A percentile compares a stretch with the other conserved stretches of the same genome.
phyloP scores from a whole-genome alignment of 2,888 invertebrate species.

The Bimastos eiseni region DNA sequence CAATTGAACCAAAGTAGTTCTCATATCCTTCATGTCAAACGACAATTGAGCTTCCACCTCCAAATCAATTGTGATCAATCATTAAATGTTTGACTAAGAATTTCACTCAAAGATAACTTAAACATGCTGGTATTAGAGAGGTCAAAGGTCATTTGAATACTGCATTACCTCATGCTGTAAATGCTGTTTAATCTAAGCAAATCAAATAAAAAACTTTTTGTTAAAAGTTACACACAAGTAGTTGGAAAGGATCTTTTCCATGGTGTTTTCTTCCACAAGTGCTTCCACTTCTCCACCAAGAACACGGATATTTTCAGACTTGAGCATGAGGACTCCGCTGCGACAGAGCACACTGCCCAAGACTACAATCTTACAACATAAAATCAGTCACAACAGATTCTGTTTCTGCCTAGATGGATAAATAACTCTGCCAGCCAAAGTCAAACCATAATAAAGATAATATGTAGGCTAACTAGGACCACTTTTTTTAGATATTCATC shows the following conservation, averaged over 20 bases:
- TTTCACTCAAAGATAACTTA: too few species aligned
- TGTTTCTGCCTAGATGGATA: not conserved
- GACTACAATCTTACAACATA: constrained; percentile 27
- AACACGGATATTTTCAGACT: constrained; percentile 67
- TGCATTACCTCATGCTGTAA: not conserved
- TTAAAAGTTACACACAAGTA: not conserved
- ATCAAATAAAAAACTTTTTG: not conserved
- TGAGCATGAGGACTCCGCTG: constrained; percentile 72
- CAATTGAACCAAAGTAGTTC: too few species aligned
- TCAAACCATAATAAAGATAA: not conserved
- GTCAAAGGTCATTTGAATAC: not conserved
- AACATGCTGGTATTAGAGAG: too few species aligned
- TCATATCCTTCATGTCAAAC: too few species aligned
- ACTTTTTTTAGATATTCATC: not conserved
- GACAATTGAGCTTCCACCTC: too few species aligned
- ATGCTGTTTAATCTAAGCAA: not conserved
- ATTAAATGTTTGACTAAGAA: too few species aligned
- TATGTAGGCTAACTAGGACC: not conserved
- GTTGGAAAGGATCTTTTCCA: not conserved
- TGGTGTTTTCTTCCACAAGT: constrained; percentile 49
- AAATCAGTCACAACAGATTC: not conserved
- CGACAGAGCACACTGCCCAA: constrained; percentile 74
- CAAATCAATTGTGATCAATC: too few species aligned
- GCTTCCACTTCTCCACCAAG: constrained; percentile 76
- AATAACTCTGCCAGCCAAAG: not conserved